A percentile compares a stretch with the other conserved stretches of the same genome.
Evolutionary conservation across 2,113 vertebrate species (phyloP).

Genomic region (Prunella fulvescens): DNA sequence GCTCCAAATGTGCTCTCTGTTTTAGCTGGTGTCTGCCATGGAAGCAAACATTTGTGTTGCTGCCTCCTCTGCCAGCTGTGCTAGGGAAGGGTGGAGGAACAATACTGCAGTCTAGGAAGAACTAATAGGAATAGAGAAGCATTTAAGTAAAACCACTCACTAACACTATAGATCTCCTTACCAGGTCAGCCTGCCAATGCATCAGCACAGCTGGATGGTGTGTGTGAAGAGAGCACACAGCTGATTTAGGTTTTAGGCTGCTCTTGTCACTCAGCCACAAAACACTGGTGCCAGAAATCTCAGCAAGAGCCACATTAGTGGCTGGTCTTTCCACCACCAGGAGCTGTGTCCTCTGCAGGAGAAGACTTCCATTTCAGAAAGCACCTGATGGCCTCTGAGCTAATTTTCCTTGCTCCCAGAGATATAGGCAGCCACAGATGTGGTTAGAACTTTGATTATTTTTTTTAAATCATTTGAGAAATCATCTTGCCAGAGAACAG

Average conservation of each 20-base stretch:
- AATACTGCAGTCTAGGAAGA: neutral
- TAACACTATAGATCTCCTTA: slow-evolving; percentile 43
- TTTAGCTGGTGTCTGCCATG: neutral
- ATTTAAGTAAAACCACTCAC: slow-evolving; percentile 44
- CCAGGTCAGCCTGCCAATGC: slow-evolving; percentile 1
- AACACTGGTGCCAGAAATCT: neutral
- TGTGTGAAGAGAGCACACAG: slow-evolving; percentile 23
- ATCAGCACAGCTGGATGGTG: slow-evolving; percentile 38
- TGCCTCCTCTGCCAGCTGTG: neutral
- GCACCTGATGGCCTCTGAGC: neutral
- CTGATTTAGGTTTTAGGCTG: slow-evolving; percentile 5
- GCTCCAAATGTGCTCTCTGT: neutral
- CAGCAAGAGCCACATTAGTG: neutral
- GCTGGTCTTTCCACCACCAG: neutral
- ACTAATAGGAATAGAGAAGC: slow-evolving; percentile 9
- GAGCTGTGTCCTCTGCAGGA: neutral
- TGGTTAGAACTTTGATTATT: slow-evolving; percentile 23
- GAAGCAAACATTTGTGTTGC: neutral
- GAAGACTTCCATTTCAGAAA: slow-evolving; percentile 23
- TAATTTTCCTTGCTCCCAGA: slow-evolving; percentile 16
- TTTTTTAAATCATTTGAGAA: slow-evolving; percentile 10
- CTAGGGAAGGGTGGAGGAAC: neutral
- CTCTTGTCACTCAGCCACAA: neutral
- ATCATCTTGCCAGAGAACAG: slow-evolving; percentile 2
- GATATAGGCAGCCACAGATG: slow-evolving; percentile 8